Evolutionary conservation across 1,140 invertebrate species (phyloP), one percentile per base, ranked within the genome.

Genomic region (Thaumetopoea pityocampa): DNA sequence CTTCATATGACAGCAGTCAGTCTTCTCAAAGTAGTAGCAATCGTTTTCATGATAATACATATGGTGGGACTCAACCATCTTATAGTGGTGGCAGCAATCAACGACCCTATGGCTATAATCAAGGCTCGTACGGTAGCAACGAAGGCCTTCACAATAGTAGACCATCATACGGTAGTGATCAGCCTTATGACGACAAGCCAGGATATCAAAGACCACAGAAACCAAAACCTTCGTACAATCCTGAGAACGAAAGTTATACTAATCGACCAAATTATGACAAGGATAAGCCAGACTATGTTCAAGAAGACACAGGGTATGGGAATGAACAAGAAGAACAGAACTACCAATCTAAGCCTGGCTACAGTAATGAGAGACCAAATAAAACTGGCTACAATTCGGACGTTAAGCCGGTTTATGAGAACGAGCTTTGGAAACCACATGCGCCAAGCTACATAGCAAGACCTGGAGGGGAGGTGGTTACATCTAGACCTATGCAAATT

Each of bases 351-450:
- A 16, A 33, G 16, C 20, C 30, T 8, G 5, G 17, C 5, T 29
- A 35, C 10, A 17, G 30, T 18, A 26, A 23, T 32, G 26, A 60
- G 5, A 51, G 26, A 28, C 59, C 53, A 1, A 29, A 12, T 5
- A 37, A 63, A 18, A 44, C 46, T 30, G 7, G 54, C 28, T 45
- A 42, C 10, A 61, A 52, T 14, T 58, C 60, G 5, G 44, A 54
- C 32, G 42, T 72, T 2, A 77, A 64, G 36, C 74, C 78, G 15
- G 77, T 80, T 10, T 80, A 80, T 30, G 79, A 80, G 22, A 55
- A 55, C 23, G 76, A 71, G 7, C 8, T 49, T 5, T 65, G 72
- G 0, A 73, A 60, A 32, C 67, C 74, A 1, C 34, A 70, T 34
- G 69, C 30, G 2, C 67, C 70, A 2, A 67, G 67, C 49, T 79